A percentile compares a stretch with the other conserved stretches of the same genome.
phyloP scores from a whole-genome alignment of 1,140 invertebrate genomes.

The Drosophila kepulauana region DNA sequence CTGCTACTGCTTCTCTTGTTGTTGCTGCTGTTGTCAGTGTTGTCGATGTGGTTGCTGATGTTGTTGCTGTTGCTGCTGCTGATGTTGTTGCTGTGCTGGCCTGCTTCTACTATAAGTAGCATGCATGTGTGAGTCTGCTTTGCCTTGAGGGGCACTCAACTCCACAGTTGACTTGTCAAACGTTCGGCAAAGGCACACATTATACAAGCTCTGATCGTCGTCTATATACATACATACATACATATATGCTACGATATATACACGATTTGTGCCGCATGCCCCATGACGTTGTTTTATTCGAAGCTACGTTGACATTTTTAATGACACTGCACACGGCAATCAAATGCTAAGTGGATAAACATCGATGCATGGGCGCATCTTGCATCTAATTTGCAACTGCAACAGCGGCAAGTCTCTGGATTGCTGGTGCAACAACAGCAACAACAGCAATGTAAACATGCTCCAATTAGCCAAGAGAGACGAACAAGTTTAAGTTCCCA shows the following conservation, averaged over 20 bases:
- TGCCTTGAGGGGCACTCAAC: conserved; percentile 65
- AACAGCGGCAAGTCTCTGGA: conserved; percentile 20
- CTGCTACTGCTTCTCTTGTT: conserved; percentile 44
- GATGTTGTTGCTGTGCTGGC: conserved; percentile 36
- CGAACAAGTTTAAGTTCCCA: conserved; percentile 72
- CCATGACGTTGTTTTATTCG: conserved; percentile 8
- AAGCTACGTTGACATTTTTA: conserved; percentile 60
- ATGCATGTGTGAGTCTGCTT: conserved; percentile 31
- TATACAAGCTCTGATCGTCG: conserved; percentile 11
- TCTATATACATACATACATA: conserved; percentile 9
- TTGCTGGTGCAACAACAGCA: conserved; percentile 40
- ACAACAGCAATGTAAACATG: conserved; percentile 33
- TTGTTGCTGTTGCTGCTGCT: conserved; percentile 36
- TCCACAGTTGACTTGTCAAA: conserved; percentile 79
- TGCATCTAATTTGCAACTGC: conserved; percentile 52
- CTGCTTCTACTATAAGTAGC: conserved; percentile 26
- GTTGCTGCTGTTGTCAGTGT: conserved; percentile 32
- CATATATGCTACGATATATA: conserved; percentile 1
- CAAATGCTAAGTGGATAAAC: conserved; percentile 56
- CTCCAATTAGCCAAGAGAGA: conserved; percentile 47
- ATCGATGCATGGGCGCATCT: conserved; percentile 57
- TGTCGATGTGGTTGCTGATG: conserved; percentile 36
- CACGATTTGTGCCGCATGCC: neutral
- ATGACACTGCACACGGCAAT: conserved; percentile 55
- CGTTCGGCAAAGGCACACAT: conserved; percentile 51